Evolutionary conservation across 2,113 vertebrate genomes (phyloP).

Genomic region (Corydoras maculifer): DNA sequence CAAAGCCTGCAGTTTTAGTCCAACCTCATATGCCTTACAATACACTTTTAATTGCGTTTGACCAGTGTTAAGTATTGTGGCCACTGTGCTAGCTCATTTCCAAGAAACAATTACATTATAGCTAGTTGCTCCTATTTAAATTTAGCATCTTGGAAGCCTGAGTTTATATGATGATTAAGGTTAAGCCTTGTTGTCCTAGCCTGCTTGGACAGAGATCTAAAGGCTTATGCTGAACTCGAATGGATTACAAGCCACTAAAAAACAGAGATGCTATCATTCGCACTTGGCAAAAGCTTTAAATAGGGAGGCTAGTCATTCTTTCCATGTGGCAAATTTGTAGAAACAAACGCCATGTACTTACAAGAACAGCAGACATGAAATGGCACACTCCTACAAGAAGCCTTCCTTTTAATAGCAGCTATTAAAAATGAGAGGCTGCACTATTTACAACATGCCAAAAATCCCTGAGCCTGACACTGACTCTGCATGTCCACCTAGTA

Average conservation of each 20-base stretch:
- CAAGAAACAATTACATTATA: slow-evolving; percentile 27
- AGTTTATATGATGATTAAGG: slow-evolving; percentile 29
- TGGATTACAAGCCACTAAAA: slow-evolving; percentile 30
- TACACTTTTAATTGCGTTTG: slow-evolving; percentile 14
- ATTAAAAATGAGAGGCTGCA: slow-evolving; percentile 14
- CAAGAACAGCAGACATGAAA: background rate
- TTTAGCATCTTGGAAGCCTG: slow-evolving; percentile 17
- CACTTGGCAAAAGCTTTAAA: slow-evolving; percentile 19
- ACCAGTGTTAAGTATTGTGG: slow-evolving; percentile 9
- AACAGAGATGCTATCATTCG: slow-evolving; percentile 21
- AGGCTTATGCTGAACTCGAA: slow-evolving; percentile 11
- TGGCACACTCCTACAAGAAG: slow-evolving; percentile 6
- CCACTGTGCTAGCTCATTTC: slow-evolving; percentile 3
- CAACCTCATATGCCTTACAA: background rate
- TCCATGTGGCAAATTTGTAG: slow-evolving; percentile 25
- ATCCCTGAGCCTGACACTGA: slow-evolving; percentile 19
- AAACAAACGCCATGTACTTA: slow-evolving; percentile 3
- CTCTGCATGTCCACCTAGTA: slow-evolving; percentile 3
- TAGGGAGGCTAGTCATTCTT: slow-evolving; percentile 36
- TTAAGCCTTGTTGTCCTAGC: slow-evolving; percentile 8
- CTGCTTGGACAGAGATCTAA: slow-evolving; percentile 9
- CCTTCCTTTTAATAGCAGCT: slow-evolving; percentile 9
- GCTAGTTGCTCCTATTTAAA: slow-evolving; percentile 19
- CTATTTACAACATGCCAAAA: slow-evolving; percentile 22
- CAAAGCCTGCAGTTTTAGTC: background rate